phyloP scores from a whole-genome alignment of 2,113 vertebrate species.

The Sinocyclocheilus anshuiensis region DNA sequence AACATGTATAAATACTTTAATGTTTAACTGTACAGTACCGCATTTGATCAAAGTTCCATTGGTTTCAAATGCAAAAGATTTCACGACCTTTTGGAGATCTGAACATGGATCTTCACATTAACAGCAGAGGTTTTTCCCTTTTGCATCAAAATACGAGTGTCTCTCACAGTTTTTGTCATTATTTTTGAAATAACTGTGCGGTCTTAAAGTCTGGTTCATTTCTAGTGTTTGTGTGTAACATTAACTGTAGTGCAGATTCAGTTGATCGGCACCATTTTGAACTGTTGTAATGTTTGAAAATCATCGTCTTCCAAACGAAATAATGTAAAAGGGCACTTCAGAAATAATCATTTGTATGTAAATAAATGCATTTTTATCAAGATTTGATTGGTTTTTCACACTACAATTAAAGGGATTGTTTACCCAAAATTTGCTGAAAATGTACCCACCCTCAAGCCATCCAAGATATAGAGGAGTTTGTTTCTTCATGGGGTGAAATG shows the following conservation, averaged over 20 bases:
- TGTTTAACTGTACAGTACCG: neutral
- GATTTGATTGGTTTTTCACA: neutral
- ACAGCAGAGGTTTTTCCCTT: neutral
- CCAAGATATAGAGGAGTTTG: no score
- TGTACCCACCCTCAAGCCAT: no score
- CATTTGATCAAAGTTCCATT: neutral
- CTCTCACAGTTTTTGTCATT: neutral
- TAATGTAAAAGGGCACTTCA: slow-evolving; percentile 22
- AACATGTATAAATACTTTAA: neutral
- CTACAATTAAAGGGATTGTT: neutral
- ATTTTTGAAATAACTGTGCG: neutral
- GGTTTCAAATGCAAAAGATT: neutral
- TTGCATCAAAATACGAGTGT: neutral
- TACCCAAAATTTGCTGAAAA: neutral
- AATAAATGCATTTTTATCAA: slow-evolving; percentile 43
- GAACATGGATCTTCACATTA: no score
- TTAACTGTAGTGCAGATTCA: neutral
- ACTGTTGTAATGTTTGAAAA: neutral
- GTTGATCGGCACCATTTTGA: neutral
- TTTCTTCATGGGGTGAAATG: no score
- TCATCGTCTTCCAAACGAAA: slow-evolving; percentile 6
- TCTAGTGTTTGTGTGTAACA: no score
- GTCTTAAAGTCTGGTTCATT: neutral
- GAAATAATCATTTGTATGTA: neutral
- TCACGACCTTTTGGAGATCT: neutral